phyloP scores from a whole-genome alignment of 2,113 vertebrate species.

The Hydropotes inermis region DNA sequence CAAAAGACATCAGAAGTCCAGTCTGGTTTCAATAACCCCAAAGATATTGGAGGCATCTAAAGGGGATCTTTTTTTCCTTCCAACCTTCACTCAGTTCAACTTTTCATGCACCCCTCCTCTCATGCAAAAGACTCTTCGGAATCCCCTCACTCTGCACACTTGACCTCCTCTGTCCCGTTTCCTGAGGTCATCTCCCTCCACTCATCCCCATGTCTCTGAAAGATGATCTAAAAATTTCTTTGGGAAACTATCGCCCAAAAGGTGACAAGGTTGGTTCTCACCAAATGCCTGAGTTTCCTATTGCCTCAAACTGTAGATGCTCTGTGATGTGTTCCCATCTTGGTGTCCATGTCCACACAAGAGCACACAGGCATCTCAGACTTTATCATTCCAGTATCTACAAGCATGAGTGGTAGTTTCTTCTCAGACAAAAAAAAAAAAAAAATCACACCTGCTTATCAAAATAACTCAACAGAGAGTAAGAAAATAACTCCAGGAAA shows the following conservation, averaged over 20 bases:
- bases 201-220: background rate
- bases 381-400: no score
- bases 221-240: background rate
- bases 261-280: background rate
- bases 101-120: constrained; percentile 25
- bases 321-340: background rate
- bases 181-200: background rate
- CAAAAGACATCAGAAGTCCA: constrained; percentile 57
- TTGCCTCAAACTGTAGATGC: background rate
- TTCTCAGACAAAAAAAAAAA: background rate
- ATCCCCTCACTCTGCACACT: background rate
- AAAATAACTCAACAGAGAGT: background rate
- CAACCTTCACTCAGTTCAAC: background rate
- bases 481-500: background rate
- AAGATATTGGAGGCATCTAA: constrained; percentile 43
- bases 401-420: background rate
- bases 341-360: background rate
- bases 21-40: constrained; percentile 67
- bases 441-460: background rate
- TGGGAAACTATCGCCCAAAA: background rate
- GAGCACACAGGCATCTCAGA: background rate
- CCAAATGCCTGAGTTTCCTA: background rate
- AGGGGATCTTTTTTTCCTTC: constrained; percentile 41
- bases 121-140: background rate
- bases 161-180: background rate